Base-by-base conservation (phyloP, 2,113 vertebrate species). In the Pomatorhinus ruficollis region DNA sequence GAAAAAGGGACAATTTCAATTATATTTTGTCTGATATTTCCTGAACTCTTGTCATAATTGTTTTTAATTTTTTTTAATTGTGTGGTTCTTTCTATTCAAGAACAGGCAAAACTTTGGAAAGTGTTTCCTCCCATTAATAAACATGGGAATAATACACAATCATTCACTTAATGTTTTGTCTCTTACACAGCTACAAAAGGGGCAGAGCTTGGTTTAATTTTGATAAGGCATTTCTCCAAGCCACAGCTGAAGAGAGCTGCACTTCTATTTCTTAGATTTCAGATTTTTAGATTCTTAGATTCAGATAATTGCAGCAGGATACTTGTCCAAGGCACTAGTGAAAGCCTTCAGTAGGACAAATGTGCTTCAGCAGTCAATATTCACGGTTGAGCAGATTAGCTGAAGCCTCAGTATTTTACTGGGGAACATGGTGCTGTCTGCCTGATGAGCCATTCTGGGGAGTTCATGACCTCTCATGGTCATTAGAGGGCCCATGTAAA, bases 261-360 rank as follows among this genome's bases (percentile, higher is more conserved):
- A 17, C 93, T 96, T 94, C 90, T 90, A 65, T 94, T 88, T 75
- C 81, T 78, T 78, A 88, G 82, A 94, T 77, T 95, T 96, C 68
- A 63, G 77, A 74, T 76, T 37, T 37, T 60, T 60, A 37, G n/a
- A 17, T 60, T 60, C 23, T 37, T 37, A 25, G 35, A 60, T 60
- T 37, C n/a, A 60, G 83, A 54, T 83, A 89, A 90, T 71, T 94
- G 89, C 64, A 86, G 56, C 54, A 72, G 56, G 42, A 35, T 87
- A 39, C 63, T 89, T 78, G 68, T 88, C 79, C 42, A 60, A 5
- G 45, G 52, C 70, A 33, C 93, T 85, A 93, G 71, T 68, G 44
- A 94, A 83, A 92, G 79, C 79, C 44, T 81, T 92, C 92, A 77
- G 1, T 61, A 81, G 75, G 69, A 96, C 82, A 93, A 77, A 90